Base-by-base conservation (phyloP, 2,797 vertebrate genomes). In the Poecilia velifera region DNA sequence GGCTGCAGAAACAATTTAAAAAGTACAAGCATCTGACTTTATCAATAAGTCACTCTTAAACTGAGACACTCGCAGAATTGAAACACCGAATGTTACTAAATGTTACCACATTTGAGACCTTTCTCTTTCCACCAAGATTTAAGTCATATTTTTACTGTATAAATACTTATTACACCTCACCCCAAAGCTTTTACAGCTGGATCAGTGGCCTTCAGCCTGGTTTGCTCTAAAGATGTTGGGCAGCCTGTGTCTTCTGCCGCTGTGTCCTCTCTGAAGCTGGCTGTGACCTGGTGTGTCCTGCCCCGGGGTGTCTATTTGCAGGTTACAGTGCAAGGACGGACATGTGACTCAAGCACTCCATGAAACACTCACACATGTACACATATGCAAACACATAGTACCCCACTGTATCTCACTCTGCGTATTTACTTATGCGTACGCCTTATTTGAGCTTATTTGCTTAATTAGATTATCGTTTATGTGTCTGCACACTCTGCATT, bases 301-400 rank as follows among this genome's bases (percentile, higher is more conserved):
- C 79, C 53, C 25, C 53, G 0, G 81, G 76, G 77, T 80, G 59
- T 77, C 72, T 86, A 34, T 82, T 76, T 82, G 86, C 82, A 84
- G 86, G 87, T 88, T 87, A 81, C 84, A 78, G 76, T 76, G 78
- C 93, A 82, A 84, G 93, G 74, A 55, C 34, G 22, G 84, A 73
- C 93, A 87, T 82, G 89, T 78, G 80, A 68, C 82, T 86, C 81
- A 85, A 22, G 80, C 85, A 91, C 93, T 90, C 89, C 87, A 78
- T 53, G 81, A 46, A 41, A 66, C 62, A 39, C 46, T 64, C 43
- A 36, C 41, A 36, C 31, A 75, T 51, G 74, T 5, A 41, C 76
- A 73, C 14, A 59, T 34, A 43, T 25, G 41, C 66, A 66, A 20
- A 66, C 3, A 45, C 43, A 16, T 25, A 45, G 12, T 70, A 70